Base-by-base conservation (phyloP, 2,113 vertebrate genomes). In the Microcebus jonahi region DNA sequence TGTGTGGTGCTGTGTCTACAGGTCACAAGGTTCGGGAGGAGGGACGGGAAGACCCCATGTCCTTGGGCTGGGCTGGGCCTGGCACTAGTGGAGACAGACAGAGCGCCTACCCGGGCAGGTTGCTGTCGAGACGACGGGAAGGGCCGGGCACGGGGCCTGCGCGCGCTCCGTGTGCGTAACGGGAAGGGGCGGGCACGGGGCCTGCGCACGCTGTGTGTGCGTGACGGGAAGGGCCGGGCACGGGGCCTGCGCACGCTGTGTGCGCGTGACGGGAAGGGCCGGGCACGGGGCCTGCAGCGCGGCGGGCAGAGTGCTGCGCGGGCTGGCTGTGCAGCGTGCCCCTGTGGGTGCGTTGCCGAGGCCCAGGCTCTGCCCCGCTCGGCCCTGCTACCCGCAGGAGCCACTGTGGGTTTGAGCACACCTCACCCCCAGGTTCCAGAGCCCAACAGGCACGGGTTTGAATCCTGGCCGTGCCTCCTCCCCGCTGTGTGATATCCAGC, bases 121-220 rank as follows among this genome's bases (percentile, higher is more conserved):
- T 4, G 48, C 75, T 68, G 73, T 91, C 6, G 0, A 0, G n/a
- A 18, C 6, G 8, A 2, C 15, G 27, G 25, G 14, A 45, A 5
- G 29, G 8, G 45, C 85, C 45, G n/a, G 48, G 42, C 42, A 7
- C 10, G 8, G n/a, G 55, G 45, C 27, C 55, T 63, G 39, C 34
- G 55, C 53, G 15, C 0, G 5, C 36, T 8, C 5, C 5, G 34
- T 42, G 39, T 5, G 39, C 36, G 23, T 42, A 5, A 42, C 39
- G 39, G 39, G 14, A 45, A 5, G 29, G 14, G 45, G 80, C 45
- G n/a, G 48, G 42, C 42, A 7, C 10, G 6, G n/a, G 55, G 45
- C 27, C 55, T 63, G 39, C 34, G 55, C 53, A 15, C 0, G 5
- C 36, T 8, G 36, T 42, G 39, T 42, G 39, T 29, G 23, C 39